phyloP scores from a whole-genome alignment of 2,888 invertebrate species.

The Tricholauxania praeusta region DNA sequence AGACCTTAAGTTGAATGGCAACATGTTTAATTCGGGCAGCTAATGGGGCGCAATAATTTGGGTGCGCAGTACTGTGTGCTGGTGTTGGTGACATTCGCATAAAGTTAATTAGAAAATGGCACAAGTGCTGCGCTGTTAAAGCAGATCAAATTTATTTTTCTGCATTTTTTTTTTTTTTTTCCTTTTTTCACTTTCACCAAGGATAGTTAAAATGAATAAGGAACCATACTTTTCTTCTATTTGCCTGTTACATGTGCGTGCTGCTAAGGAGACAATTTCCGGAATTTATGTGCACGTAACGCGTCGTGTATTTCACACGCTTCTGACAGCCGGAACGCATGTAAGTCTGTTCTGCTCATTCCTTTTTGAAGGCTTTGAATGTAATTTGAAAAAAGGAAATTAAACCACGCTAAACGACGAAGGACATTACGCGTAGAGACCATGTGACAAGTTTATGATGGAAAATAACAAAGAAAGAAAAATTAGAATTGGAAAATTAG shows the following conservation, averaged over 20 bases:
- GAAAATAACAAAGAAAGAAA: not conserved
- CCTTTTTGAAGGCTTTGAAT: not conserved
- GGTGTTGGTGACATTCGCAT: conserved; percentile 26
- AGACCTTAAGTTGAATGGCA: no score
- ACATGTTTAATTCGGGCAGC: conserved; percentile 24
- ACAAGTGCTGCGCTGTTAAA: not conserved
- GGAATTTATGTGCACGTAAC: conserved; percentile 30
- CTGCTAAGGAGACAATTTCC: conserved; percentile 24
- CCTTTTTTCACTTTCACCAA: no score
- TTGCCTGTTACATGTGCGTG: not conserved
- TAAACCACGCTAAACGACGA: not conserved
- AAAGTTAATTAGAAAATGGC: conserved; percentile 37
- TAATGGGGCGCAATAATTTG: conserved; percentile 31
- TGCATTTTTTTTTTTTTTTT: not conserved
- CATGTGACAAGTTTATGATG: not conserved
- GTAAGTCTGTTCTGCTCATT: not conserved
- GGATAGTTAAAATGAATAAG: conserved; percentile 6
- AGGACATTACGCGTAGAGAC: not conserved
- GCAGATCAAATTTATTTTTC: not conserved
- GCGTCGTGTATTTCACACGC: conserved; percentile 2
- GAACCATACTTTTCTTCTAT: not conserved
- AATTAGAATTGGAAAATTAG: no score
- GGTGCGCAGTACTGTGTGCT: not conserved
- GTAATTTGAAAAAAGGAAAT: conserved; percentile 24
- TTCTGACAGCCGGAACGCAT: conserved; percentile 7